Conservation (phyloP, 2,888 invertebrate genomes). For the Theretra japonica region DNA sequence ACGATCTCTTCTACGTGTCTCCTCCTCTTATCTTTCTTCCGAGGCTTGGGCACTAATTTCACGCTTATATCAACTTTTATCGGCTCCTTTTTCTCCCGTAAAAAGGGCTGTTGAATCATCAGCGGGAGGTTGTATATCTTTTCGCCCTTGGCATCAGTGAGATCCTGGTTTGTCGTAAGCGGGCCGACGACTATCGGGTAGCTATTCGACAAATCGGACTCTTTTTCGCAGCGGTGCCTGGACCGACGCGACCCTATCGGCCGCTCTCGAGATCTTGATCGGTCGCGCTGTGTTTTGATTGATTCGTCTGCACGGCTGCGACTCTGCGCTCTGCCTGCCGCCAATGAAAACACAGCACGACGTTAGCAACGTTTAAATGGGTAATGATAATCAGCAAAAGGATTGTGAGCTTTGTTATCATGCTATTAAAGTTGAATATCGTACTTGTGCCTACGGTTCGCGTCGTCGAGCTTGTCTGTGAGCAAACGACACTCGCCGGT, state of each 20-base stretch:
- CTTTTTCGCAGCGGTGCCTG: constrained; percentile 82
- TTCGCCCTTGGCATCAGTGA: constrained; percentile 71
- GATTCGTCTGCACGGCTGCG: constrained; percentile 83
- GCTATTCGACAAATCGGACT: constrained; percentile 85
- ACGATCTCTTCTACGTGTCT: constrained; percentile 65
- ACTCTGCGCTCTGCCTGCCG: constrained; percentile 84
- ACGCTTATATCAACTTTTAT: constrained; percentile 92
- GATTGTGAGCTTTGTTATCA: constrained; percentile 46
- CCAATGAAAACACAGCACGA: constrained; percentile 86
- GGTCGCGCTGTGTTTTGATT: constrained; percentile 85
- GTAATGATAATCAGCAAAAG: constrained; percentile 66
- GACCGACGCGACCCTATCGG: constrained; percentile 67
- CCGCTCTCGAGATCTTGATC: constrained; percentile 72
- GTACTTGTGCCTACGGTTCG: constrained; percentile 95
- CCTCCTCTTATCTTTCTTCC: constrained; percentile 75
- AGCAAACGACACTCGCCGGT: constrained; percentile 94
- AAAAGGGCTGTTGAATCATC: constrained; percentile 85
- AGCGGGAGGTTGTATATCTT: constrained; percentile 78
- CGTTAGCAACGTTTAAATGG: constrained; percentile 76
- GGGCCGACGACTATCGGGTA: constrained; percentile 77
- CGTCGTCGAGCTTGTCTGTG: constrained; percentile 95
- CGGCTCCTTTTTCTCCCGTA: constrained; percentile 87
- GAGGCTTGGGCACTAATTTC: constrained; percentile 88
- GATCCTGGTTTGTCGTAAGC: constrained; percentile 82
- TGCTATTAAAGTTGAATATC: constrained; percentile 75